Conservation (phyloP, 2,797 vertebrate genomes). For the Perodicticus potto region DNA sequence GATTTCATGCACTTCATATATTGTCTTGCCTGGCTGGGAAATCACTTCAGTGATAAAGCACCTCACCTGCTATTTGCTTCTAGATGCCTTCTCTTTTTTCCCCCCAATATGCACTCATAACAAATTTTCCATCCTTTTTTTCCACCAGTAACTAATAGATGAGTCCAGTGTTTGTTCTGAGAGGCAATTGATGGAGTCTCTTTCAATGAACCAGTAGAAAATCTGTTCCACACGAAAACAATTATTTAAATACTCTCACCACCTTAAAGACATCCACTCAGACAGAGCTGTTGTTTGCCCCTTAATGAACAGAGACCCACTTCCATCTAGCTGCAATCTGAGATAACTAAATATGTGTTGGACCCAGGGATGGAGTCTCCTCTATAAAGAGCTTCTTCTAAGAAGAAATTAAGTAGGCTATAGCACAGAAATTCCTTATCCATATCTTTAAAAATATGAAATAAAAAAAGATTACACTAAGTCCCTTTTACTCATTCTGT, state of each 20-base stretch:
- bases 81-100: background rate
- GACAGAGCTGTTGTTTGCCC: background rate
- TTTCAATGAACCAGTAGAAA: background rate
- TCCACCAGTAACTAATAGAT: background rate
- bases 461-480: background rate
- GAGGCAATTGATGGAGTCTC: background rate
- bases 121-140: background rate
- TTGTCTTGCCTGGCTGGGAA: background rate
- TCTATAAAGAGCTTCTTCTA: background rate
- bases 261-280: background rate
- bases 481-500: background rate
- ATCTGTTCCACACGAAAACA: background rate
- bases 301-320: background rate
- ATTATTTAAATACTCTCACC: background rate
- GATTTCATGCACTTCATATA: background rate
- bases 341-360: background rate
- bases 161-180: background rate
- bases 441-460: background rate
- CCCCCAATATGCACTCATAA: background rate
- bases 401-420: conserved; percentile 24
- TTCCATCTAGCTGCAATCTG: background rate
- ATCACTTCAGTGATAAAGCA: background rate
- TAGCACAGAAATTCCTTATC: background rate
- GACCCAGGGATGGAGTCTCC: background rate
- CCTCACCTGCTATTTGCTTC: background rate